Evolutionary conservation across 2,797 vertebrate species (phyloP), one percentile per base, ranked within the genome.

Genomic region (Lagorchestes hirsutus): DNA sequence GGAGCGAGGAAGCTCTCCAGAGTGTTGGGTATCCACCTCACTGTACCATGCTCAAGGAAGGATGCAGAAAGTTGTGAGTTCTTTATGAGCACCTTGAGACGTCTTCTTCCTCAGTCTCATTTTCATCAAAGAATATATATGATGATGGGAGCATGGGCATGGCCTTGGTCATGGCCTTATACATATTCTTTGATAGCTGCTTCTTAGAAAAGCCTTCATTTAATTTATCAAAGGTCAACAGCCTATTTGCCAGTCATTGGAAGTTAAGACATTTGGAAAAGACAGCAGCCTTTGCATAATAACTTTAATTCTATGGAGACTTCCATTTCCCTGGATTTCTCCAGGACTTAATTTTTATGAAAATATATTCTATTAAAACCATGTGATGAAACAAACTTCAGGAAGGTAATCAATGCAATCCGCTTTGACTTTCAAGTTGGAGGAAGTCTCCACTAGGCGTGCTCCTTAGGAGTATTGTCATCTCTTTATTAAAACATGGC

Each of bases 401-500:
- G 54, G 28, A 28, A 82, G 40, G 13, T 55, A 54, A 55, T 91
- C 54, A 34, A 56, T 10, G 14, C 27, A 94, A 54, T 94, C 90
- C 59, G 14, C 91, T 91, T 54, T 55, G 34, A 62, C 11, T 92
- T 92, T 62, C 46, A 56, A 90, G 74, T 13, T 31, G 40, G 90
- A 91, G 50, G 90, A n/a, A 34, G 90, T 54, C 54, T 91, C 16
- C 13, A 22, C 90, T 18, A 34, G 90, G 4, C 28, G 10, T 55
- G 10, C 52, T 55, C 22, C 29, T n/a, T 34, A n/a, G 27, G 10
- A 56, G 59, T 55, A n/a, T 29, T 74, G 24, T 56, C n/a, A 74
- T 91, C 10, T 28, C 52, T 92, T 50, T 92, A 92, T 55, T 62
- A 95, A 96, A 82, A 58, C 4, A 0, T 97, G 97, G 95, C 90